These are phyloP conservation scores for Drymodes brunneopygia DNA, from an alignment of 2,113 vertebrate genomes.

Conservation along the genomic window DNA sequence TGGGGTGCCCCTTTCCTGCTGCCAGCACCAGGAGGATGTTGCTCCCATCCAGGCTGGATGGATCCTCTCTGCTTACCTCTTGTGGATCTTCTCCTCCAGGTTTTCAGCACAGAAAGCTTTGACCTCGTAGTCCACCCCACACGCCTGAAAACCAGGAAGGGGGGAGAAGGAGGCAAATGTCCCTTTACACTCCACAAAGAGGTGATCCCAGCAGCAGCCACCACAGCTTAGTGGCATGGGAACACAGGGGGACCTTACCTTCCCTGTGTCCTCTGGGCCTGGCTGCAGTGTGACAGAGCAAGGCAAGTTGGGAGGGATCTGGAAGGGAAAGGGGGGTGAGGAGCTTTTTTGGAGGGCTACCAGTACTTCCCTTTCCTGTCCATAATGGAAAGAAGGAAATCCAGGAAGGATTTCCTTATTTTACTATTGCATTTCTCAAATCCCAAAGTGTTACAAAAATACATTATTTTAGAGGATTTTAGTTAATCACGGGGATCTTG, in stretches of 20 bases:
- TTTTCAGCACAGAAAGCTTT: conserved; percentile 95
- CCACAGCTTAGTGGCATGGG: background rate
- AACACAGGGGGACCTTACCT: conserved; percentile 70
- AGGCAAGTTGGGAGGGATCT: conserved; percentile 93
- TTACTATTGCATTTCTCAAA: background rate
- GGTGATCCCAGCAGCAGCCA: background rate
- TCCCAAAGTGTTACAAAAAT: background rate
- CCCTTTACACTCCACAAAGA: background rate
- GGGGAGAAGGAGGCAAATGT: background rate
- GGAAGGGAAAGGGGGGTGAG: background rate
- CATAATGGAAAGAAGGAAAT: background rate
- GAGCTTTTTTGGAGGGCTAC: background rate
- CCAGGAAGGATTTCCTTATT: background rate
- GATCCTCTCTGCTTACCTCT: conserved; percentile 74
- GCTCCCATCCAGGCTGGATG: background rate
- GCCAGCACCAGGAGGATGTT: background rate
- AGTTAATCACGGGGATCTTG: background rate
- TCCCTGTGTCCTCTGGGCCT: conserved; percentile 92
- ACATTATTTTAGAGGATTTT: background rate
- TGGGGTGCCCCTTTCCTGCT: background rate
- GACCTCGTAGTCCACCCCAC: conserved; percentile 96
- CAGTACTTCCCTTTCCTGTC: background rate
- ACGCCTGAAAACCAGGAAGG: conserved; percentile 75
- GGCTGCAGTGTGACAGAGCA: conserved; percentile 95
- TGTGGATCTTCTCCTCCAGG: conserved; percentile 93